Conservation (phyloP, 2,888 invertebrate genomes). For the Trilocha varians region DNA sequence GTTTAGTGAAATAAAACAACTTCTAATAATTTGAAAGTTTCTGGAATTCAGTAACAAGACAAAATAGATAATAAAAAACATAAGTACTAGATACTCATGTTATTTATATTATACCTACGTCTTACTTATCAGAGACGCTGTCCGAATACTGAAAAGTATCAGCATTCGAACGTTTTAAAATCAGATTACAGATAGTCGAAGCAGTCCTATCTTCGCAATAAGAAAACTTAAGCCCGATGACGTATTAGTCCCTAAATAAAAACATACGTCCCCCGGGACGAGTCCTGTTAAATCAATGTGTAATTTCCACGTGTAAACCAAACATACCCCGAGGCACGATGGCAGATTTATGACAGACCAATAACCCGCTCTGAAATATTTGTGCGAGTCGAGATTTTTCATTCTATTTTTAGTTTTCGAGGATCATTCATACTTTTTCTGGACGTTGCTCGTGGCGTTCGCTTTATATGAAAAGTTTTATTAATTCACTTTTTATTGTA, state of each 20-base stretch:
- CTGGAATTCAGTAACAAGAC: no score
- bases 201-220: neutral
- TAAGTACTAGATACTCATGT: no score
- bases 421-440: neutral
- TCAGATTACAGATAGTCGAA: neutral
- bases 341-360: constrained; percentile 6
- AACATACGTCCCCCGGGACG: constrained; percentile 3
- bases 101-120: no score
- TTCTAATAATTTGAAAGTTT: no score
- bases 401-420: neutral
- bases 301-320: constrained; percentile 6
- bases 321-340: constrained; percentile 7
- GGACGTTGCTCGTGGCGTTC: no score
- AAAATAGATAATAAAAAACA: no score
- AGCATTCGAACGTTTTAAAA: neutral
- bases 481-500: no score
- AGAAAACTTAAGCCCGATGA: neutral
- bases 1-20: no score
- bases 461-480: no score
- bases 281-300: constrained; percentile 1
- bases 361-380: constrained; percentile 1
- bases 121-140: no score
- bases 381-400: neutral
- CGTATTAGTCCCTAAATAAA: constrained; percentile 7
- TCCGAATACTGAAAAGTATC: no score